These are phyloP conservation scores for Periparus ater DNA, from an alignment of 2,797 vertebrate species.

Conservation along the genomic window DNA sequence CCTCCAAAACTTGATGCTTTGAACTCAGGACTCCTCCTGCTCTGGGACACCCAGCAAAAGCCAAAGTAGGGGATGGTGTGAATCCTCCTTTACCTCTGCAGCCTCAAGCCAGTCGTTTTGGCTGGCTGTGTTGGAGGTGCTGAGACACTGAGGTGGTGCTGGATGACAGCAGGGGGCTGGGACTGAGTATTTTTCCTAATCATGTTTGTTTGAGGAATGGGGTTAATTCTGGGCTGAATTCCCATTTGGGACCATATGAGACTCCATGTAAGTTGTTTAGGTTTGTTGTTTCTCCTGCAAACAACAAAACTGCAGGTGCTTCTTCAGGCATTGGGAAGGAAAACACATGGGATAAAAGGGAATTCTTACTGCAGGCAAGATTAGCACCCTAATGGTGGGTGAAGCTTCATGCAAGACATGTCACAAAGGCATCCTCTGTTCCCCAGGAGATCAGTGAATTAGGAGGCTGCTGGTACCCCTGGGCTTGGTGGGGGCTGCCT, in stretches of 20 bases:
- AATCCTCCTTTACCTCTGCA: fast-evolving
- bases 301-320: not conserved
- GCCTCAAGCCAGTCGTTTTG: fast-evolving
- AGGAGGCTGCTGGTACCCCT: not conserved
- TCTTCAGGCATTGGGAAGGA: not conserved
- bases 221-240: not conserved
- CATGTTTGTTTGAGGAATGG: fast-evolving
- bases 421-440: not conserved
- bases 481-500: not conserved
- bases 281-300: not conserved
- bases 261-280: not conserved
- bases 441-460: not conserved
- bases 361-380: not conserved
- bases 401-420: fast-evolving
- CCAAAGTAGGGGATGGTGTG: fast-evolving
- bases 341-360: fast-evolving
- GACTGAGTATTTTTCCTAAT: not conserved
- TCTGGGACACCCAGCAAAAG: not conserved
- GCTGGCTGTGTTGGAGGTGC: fast-evolving
- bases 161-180: not conserved
- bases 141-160: not conserved
- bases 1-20: not conserved
- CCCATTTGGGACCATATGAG: fast-evolving
- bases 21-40: not conserved
- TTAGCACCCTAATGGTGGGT: not conserved